Percentiles rank a stretch among this genome's conserved stretches.
Conservation (phyloP, 2,797 vertebrate genomes). For the Fistularia commersonii region DNA sequence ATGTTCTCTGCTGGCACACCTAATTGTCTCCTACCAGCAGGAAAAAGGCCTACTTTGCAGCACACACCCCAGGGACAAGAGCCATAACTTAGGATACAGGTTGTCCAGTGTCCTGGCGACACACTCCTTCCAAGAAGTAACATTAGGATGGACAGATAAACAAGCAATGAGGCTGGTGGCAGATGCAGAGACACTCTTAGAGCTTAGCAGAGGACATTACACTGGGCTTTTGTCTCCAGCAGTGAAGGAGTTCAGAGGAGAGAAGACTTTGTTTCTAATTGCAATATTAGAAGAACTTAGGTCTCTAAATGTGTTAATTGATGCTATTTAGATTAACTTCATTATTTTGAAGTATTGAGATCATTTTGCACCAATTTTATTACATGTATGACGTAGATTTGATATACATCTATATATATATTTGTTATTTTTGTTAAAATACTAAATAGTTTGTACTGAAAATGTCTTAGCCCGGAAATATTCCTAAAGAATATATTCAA, state of each 20-base stretch:
- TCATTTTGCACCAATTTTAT: too few species aligned
- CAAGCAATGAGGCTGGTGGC: slow-evolving; percentile 72
- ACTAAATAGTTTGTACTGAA: too few species aligned
- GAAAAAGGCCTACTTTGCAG: slow-evolving; percentile 49
- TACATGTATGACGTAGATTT: too few species aligned
- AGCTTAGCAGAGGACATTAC: slow-evolving; percentile 69
- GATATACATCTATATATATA: too few species aligned
- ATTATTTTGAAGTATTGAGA: too few species aligned
- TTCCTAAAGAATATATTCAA: too few species aligned
- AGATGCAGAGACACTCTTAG: slow-evolving; percentile 80
- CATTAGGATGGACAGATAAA: slow-evolving; percentile 71
- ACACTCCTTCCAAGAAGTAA: slow-evolving; percentile 52
- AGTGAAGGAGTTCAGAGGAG: slow-evolving; percentile 62
- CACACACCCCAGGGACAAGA: slow-evolving; percentile 5
- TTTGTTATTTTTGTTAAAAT: too few species aligned
- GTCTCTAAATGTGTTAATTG: slow-evolving; percentile 29
- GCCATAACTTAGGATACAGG: slow-evolving; percentile 25
- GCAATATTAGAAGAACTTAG: slow-evolving; percentile 75
- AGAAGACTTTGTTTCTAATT: slow-evolving; percentile 77
- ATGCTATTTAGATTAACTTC: too few species aligned
- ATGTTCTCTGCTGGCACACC: slow-evolving; percentile 65
- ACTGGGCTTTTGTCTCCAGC: slow-evolving; percentile 69
- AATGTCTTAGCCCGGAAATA: too few species aligned
- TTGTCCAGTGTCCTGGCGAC: slow-evolving; percentile 48
- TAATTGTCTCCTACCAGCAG: slow-evolving; percentile 67